Conservation (phyloP, 2,797 vertebrate genomes). For the Siniperca scherzeri region DNA sequence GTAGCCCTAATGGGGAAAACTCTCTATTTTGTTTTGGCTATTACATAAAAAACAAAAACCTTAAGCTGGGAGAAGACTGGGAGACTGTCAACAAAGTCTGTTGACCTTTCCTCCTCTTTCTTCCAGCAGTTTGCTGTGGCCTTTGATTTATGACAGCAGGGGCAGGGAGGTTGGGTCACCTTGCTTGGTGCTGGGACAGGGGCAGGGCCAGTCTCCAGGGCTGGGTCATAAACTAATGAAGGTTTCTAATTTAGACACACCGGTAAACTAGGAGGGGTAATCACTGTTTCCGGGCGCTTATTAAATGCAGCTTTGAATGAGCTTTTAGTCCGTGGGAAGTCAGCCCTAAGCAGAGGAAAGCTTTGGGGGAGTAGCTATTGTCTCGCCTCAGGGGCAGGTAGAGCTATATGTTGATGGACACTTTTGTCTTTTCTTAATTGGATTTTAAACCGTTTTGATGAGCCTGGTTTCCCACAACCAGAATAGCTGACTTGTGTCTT, state of each 20-base stretch:
- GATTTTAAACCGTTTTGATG: conserved; percentile 70
- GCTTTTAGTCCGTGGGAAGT: conserved; percentile 83
- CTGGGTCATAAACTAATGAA: conserved; percentile 89
- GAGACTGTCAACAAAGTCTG: conserved; percentile 84
- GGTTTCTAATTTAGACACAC: conserved; percentile 88
- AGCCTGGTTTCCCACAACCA: conserved; percentile 53
- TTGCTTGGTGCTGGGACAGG: conserved; percentile 73
- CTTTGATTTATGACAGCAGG: conserved; percentile 81
- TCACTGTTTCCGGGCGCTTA: conserved; percentile 86
- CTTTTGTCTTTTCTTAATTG: conserved; percentile 77
- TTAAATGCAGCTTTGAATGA: conserved; percentile 86
- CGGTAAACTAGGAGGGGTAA: conserved; percentile 83
- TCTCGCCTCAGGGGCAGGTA: conserved; percentile 80
- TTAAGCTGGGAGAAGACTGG: conserved; percentile 67
- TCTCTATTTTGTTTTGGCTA: conserved; percentile 42
- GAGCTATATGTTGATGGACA: conserved; percentile 69
- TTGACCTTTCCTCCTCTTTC: conserved; percentile 85
- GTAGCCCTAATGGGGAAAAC: neutral
- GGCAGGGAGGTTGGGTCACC: conserved; percentile 77
- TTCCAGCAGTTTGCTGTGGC: conserved; percentile 79
- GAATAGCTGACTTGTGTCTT: neutral
- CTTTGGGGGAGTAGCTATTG: conserved; percentile 71
- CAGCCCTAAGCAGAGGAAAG: conserved; percentile 70
- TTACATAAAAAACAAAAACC: conserved; percentile 73
- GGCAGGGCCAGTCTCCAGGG: conserved; percentile 74